Evolutionary conservation across 1,140 invertebrate species (phyloP), one percentile per base, ranked within the genome.

Genomic region (Leptinotarsa defecta): DNA sequence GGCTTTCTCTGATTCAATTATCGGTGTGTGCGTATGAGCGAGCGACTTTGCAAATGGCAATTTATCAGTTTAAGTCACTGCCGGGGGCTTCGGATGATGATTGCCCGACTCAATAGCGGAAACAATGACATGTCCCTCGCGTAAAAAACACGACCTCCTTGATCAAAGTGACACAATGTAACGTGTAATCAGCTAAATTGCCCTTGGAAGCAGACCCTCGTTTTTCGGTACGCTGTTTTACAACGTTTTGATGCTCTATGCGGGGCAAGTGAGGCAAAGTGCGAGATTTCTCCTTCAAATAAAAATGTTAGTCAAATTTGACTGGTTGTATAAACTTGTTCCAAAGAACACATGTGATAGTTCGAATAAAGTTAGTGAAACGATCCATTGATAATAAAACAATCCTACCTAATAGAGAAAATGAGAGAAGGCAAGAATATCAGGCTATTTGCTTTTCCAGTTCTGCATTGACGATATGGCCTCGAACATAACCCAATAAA

Each of bases 121-220:
- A 81, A 81, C 80, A 81, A 81, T 80, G 73, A 74, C 75, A 74
- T 73, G 72, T 82, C 80, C 79, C 79, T 61, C 43, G 80, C 76
- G 80, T 81, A 82, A 82, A 82, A 82, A 81, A 81, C 78, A 76
- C 77, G 80, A 65, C 71, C 77, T 78, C 68, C 79, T 79, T 77
- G 81, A 82, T 81, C 79, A 80, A 78, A 81, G 75, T 76, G 81
- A 78, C 78, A 79, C 80, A 80, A 81, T 80, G 79, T 80, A 81
- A 81, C 80, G 75, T 80, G 80, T 79, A 82, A 81, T 82, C 81
- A 81, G 76, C 74, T 75, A 74, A 79, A 82, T 82, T 82, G 78
- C 76, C 73, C 76, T 73, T 15, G 69, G 73, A 71, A 61, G 68
- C 13, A 13, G 48, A 71, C 74, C 74, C 77, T 70, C 27, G 73